These are phyloP conservation scores for Seira sanloemensis DNA, from an alignment of 2,888 invertebrate species.

Conservation along the genomic window DNA sequence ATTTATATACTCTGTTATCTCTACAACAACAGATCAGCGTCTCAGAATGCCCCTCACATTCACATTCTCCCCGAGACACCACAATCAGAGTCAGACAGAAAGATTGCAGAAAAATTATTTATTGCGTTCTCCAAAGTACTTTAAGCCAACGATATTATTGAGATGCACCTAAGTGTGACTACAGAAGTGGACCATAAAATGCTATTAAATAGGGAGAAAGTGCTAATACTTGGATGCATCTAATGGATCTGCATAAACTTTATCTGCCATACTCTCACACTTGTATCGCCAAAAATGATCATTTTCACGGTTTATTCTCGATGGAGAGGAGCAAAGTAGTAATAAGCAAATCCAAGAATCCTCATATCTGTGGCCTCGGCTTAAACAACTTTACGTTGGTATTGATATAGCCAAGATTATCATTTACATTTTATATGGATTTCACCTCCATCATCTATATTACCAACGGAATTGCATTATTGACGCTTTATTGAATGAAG, in stretches of 20 bases:
- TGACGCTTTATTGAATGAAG: slow-evolving; percentile 9
- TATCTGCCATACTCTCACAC: background rate
- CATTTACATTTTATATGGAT: background rate
- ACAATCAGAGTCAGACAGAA: background rate
- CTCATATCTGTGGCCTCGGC: background rate
- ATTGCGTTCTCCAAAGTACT: background rate
- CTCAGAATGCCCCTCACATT: slow-evolving; percentile 16
- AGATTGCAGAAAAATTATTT: background rate
- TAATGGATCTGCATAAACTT: background rate
- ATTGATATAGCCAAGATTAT: background rate
- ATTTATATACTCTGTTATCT: too few relatives aligned
- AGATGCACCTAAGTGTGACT: background rate
- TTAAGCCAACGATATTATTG: background rate
- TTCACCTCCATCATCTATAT: background rate
- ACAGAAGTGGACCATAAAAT: background rate
- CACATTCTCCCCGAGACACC: background rate
- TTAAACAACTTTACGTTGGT: background rate
- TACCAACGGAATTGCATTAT: background rate
- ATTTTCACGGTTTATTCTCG: background rate
- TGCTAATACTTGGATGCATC: background rate
- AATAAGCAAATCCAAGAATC: slow-evolving; percentile 11
- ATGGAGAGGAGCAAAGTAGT: background rate
- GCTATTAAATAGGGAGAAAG: background rate
- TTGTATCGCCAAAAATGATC: background rate
- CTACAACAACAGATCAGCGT: background rate